Conservation (phyloP, 2,113 vertebrate species). For the Pteruthius melanotis region DNA sequence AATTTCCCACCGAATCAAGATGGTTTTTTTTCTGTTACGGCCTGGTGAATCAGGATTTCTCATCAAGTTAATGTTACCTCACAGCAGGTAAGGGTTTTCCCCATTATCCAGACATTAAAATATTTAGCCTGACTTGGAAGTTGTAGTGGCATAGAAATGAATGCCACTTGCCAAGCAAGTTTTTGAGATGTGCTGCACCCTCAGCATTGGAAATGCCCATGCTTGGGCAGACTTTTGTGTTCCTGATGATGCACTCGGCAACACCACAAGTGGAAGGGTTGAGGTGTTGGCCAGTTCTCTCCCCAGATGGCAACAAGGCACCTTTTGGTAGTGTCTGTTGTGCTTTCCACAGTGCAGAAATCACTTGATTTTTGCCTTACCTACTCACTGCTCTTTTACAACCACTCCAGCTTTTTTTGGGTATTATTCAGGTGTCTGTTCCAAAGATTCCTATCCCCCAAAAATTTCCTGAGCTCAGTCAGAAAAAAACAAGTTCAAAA, state of each 20-base stretch:
- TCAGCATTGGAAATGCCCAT: background rate
- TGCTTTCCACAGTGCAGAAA: background rate
- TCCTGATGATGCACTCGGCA: background rate
- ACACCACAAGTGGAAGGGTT: background rate
- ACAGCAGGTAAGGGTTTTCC: background rate
- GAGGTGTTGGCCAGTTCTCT: background rate
- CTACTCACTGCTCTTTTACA: background rate
- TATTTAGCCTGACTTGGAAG: background rate
- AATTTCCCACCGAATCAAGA: background rate
- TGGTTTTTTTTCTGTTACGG: background rate
- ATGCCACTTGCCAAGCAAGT: background rate
- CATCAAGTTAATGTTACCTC: background rate
- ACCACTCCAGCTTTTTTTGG: background rate
- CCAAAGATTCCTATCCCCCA: background rate
- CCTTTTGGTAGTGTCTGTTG: background rate
- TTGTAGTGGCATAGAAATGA: background rate
- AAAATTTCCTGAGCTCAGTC: background rate
- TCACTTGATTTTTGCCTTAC: background rate
- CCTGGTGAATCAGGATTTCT: background rate
- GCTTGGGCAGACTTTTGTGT: background rate
- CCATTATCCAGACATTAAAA: background rate
- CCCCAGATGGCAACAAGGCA: background rate
- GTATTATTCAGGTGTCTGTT: background rate
- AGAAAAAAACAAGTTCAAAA: background rate
- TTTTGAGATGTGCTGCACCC: background rate